Conservation (phyloP, 2,113 vertebrate genomes). For the Barbus barbus region DNA sequence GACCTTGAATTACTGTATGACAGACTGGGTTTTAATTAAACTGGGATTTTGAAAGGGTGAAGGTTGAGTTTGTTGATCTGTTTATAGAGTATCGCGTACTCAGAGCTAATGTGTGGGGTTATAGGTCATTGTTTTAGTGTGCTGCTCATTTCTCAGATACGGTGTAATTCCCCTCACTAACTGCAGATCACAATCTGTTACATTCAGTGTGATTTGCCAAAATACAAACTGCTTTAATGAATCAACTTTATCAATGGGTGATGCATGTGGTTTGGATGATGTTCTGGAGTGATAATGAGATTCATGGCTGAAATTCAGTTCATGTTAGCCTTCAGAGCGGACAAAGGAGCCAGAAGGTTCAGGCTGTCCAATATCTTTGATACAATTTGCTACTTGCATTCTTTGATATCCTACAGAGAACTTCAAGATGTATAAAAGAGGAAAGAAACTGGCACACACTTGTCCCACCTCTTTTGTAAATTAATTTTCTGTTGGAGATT, state of each 20-base stretch:
- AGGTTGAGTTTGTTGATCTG: constrained; percentile 71
- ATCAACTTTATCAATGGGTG: neutral
- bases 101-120: constrained; percentile 61
- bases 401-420: constrained; percentile 36
- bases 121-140: constrained; percentile 65
- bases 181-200: neutral
- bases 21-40: constrained; percentile 78
- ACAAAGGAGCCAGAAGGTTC: neutral
- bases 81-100: constrained; percentile 59
- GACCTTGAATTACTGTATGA: constrained; percentile 72
- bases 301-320: constrained; percentile 2
- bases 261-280: neutral
- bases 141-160: no score
- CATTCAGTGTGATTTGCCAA: neutral
- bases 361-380: constrained; percentile 24
- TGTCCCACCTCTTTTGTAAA: constrained; percentile 19
- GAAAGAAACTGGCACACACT: neutral
- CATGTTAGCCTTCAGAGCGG: neutral
- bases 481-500: constrained; percentile 27
- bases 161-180: neutral
- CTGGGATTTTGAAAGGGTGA: constrained; percentile 75
- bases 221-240: constrained; percentile 22
- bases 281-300: constrained; percentile 15
- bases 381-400: constrained; percentile 17
- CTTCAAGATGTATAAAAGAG: constrained; percentile 17